A percentile compares a stretch with the other conserved stretches of the same genome.
These are phyloP conservation scores for Panurus biarmicus DNA, from an alignment of 2,113 vertebrate species.

Conservation along the genomic window DNA sequence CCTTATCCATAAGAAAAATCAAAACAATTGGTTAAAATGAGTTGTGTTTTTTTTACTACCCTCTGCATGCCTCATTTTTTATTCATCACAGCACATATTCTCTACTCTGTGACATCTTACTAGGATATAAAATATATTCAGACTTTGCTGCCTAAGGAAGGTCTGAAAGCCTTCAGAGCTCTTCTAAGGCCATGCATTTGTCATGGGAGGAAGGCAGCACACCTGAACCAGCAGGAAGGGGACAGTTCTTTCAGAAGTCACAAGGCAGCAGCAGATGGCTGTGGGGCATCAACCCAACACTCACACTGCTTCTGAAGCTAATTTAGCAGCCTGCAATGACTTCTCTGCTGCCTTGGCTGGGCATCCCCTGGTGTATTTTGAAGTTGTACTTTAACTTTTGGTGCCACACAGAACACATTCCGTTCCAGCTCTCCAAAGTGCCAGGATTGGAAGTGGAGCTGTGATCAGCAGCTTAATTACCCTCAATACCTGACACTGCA, in stretches of 20 bases:
- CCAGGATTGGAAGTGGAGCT: background rate
- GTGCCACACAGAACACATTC: background rate
- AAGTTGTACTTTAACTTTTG: background rate
- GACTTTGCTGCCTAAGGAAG: background rate
- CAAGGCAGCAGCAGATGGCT: background rate
- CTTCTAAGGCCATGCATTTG: background rate
- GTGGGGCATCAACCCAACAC: background rate
- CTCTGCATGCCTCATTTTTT: background rate
- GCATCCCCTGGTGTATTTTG: background rate
- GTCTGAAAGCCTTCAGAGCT: background rate
- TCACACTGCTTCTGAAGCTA: background rate
- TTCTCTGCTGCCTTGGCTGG: background rate
- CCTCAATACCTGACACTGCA: background rate
- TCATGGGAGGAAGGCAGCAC: background rate
- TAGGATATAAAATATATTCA: background rate
- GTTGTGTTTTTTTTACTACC: background rate
- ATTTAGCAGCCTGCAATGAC: background rate
- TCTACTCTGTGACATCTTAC: background rate
- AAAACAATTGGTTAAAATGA: background rate
- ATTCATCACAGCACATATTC: background rate
- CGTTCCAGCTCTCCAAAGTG: background rate
- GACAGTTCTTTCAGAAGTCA: background rate
- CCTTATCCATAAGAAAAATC: background rate
- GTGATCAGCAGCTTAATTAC: background rate
- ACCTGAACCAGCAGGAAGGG: background rate